phyloP scores from a whole-genome alignment of 2,113 vertebrate genomes.

The Xiphorhynchus elegans region DNA sequence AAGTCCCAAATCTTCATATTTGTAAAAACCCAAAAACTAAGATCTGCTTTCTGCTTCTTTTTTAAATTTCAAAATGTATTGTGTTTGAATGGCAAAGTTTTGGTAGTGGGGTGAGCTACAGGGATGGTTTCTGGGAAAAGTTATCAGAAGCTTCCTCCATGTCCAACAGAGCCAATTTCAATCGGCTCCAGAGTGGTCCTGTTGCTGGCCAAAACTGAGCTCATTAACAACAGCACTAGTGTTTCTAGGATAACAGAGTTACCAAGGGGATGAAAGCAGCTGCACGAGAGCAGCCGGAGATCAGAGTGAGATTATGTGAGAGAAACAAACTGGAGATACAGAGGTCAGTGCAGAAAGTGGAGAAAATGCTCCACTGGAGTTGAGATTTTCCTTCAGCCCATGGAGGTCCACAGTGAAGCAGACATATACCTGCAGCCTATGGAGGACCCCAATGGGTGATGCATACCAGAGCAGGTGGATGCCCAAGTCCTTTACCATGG shows the following conservation, averaged over 20 bases:
- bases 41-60: background rate
- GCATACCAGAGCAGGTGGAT: background rate
- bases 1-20: background rate
- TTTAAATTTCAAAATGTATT: background rate
- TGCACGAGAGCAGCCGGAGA: background rate
- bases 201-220: rapidly evolving
- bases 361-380: rapidly evolving
- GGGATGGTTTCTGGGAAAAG: background rate
- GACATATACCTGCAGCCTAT: background rate
- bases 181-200: rapidly evolving
- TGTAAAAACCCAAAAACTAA: background rate
- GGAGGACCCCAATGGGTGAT: background rate
- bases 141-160: background rate
- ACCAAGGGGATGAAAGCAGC: background rate
- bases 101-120: background rate
- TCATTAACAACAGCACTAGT: rapidly evolving
- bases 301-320: background rate
- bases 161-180: rapidly evolving
- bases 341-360: background rate
- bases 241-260: background rate
- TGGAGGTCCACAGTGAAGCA: rapidly evolving
- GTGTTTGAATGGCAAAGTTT: background rate
- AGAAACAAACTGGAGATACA: background rate
- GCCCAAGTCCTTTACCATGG: background rate
- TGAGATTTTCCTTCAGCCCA: background rate